Evolutionary conservation across 2,113 vertebrate species (phyloP).

Genomic region (Larimichthys crocea): DNA sequence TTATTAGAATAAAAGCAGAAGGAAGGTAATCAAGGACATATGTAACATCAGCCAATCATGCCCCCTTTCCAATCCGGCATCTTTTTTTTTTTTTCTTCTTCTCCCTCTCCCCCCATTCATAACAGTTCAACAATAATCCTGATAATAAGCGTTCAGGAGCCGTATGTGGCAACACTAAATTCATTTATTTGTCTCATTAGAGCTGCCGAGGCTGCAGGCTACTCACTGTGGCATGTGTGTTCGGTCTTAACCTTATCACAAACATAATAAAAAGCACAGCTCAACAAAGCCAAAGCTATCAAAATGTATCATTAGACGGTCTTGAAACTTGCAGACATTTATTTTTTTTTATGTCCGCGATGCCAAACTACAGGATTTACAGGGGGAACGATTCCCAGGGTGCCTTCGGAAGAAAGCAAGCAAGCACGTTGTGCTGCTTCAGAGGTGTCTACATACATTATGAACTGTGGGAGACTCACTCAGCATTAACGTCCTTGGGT

Average conservation of each 20-base stretch:
- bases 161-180: constrained; percentile 94
- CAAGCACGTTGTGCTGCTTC: constrained; percentile 19
- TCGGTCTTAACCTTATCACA: constrained; percentile 83
- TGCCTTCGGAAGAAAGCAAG: constrained; percentile 21
- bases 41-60: constrained; percentile 99
- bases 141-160: constrained; percentile 96
- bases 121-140: constrained; percentile 97
- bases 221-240: constrained; percentile 89
- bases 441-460: constrained; percentile 45
- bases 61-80: constrained; percentile 89
- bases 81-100: constrained; percentile 83
- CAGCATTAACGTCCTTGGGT: constrained; percentile 13
- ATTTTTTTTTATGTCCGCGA: constrained; percentile 48
- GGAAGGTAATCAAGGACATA: constrained; percentile 99
- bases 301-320: constrained; percentile 77
- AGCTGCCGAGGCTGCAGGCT: constrained; percentile 83
- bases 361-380: constrained; percentile 46
- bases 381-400: constrained; percentile 33
- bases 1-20: constrained; percentile 99
- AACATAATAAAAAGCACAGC: constrained; percentile 85
- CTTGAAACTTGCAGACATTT: constrained; percentile 63
- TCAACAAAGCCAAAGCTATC: constrained; percentile 69
- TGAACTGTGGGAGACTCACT: constrained; percentile 25
- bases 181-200: constrained; percentile 98
- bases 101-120: constrained; percentile 85